Percentiles rank a stretch among this genome's conserved stretches.
Conservation (phyloP, 2,113 vertebrate genomes). For the Nettapus auritus region DNA sequence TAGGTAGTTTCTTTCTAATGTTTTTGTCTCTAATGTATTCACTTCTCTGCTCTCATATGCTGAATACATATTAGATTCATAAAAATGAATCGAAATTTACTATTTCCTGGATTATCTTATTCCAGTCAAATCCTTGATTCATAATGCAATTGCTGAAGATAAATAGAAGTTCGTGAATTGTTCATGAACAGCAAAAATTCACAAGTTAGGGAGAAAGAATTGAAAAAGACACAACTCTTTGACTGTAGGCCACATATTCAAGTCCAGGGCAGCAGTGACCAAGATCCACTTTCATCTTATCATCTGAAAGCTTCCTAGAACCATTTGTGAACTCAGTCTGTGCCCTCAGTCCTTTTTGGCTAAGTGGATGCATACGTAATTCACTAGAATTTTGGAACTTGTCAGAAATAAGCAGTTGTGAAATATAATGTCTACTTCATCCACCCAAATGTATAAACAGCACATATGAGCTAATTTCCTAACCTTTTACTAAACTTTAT, state of each 20-base stretch:
- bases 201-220: conserved; percentile 23
- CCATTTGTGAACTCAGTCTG: background rate
- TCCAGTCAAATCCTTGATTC: conserved; percentile 55
- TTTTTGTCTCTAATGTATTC: conserved; percentile 54
- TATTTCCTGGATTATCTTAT: conserved; percentile 66
- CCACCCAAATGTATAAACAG: background rate
- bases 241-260: background rate
- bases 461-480: conserved; percentile 25
- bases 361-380: conserved; percentile 40
- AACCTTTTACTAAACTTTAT: conserved; percentile 20
- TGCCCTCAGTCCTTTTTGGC: background rate
- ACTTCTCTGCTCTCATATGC: background rate
- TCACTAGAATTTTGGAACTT: background rate
- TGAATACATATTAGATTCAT: conserved; percentile 50
- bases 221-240: background rate
- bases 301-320: conserved; percentile 4
- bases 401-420: conserved; percentile 44
- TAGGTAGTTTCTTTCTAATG: conserved; percentile 37
- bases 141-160: conserved; percentile 58
- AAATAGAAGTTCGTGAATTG: conserved; percentile 62
- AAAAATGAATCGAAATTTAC: conserved; percentile 62
- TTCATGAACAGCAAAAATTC: conserved; percentile 57
- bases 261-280: background rate
- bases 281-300: conserved; percentile 37
- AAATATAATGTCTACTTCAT: conserved; percentile 32